Evolutionary conservation across 2,797 vertebrate species (phyloP).

Genomic region (Rhynchotus rufescens): DNA sequence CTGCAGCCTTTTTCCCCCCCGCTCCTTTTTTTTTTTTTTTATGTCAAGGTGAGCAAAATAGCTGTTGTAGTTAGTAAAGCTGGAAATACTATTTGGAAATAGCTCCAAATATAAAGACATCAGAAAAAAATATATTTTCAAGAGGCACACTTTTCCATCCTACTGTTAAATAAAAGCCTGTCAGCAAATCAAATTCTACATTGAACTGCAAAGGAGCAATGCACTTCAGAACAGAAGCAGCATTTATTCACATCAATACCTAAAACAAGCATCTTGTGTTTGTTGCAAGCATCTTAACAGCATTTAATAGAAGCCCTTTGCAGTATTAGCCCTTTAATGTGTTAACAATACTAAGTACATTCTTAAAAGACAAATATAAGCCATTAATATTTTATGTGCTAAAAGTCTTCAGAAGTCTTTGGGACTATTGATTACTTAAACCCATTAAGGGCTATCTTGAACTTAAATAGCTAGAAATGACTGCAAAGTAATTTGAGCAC

Average conservation of each 20-base stretch:
- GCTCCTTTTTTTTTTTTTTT: slow-evolving; percentile 36
- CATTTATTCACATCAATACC: slow-evolving; percentile 35
- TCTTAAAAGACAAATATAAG: slow-evolving; percentile 74
- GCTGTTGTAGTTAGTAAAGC: background rate
- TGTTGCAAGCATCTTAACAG: slow-evolving; percentile 59
- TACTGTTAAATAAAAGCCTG: background rate
- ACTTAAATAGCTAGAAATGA: slow-evolving; percentile 77
- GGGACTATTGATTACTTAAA: slow-evolving; percentile 87
- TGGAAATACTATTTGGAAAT: no score
- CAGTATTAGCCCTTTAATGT: slow-evolving; percentile 60
- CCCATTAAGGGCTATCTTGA: slow-evolving; percentile 83
- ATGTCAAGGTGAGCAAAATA: slow-evolving; percentile 36
- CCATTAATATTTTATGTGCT: slow-evolving; percentile 86
- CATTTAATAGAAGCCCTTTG: slow-evolving; percentile 72
- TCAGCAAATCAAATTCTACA: background rate
- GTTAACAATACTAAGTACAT: slow-evolving; percentile 74
- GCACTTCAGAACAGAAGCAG: background rate
- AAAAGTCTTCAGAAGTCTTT: slow-evolving; percentile 79
- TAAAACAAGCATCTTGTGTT: slow-evolving; percentile 19
- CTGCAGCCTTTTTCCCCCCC: slow-evolving; percentile 14
- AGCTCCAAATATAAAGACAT: slow-evolving; percentile 3
- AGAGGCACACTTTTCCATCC: background rate
- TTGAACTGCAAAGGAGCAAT: background rate
- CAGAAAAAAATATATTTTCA: slow-evolving; percentile 24
- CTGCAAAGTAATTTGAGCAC: slow-evolving; percentile 23